These are phyloP conservation scores for Neelides folsomi DNA, from an alignment of 2,888 invertebrate species.

Conservation along the genomic window DNA sequence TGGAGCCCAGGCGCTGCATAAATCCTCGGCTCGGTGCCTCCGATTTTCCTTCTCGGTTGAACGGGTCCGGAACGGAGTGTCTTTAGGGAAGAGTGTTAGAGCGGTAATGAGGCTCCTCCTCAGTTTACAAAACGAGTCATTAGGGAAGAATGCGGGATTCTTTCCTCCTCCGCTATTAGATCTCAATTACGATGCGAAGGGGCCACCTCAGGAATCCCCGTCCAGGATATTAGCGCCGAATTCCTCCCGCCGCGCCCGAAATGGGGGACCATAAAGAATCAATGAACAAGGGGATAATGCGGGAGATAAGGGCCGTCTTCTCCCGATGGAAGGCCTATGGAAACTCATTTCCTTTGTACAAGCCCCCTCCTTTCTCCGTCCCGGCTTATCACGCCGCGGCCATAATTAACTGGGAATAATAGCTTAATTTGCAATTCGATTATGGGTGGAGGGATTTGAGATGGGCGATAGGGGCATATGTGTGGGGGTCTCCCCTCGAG, in stretches of 20 bases:
- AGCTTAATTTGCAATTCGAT: slow-evolving; percentile 34
- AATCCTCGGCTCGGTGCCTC: slow-evolving; percentile 3
- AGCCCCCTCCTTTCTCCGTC: slow-evolving; percentile 3
- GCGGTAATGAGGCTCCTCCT: slow-evolving; percentile 4
- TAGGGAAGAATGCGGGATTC: slow-evolving; percentile 13
- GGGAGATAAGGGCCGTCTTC: neutral
- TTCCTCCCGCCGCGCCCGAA: neutral
- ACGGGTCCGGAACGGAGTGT: too few species aligned
- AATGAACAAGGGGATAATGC: slow-evolving; percentile 11
- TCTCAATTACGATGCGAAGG: neutral
- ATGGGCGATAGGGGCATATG: neutral
- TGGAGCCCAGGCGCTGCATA: slow-evolving; percentile 12
- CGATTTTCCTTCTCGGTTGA: neutral
- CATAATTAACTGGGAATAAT: slow-evolving; percentile 34
- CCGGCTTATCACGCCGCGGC: slow-evolving; percentile 27
- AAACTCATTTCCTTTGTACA: slow-evolving; percentile 20
- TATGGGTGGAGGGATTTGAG: slow-evolving; percentile 10
- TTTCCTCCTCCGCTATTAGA: slow-evolving; percentile 4
- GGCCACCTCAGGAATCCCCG: neutral
- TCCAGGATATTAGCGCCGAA: neutral
- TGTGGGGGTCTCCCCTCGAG: neutral
- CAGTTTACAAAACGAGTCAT: slow-evolving; percentile 18
- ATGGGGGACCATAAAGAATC: slow-evolving; percentile 11
- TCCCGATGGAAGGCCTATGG: neutral
- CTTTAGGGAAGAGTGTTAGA: too few species aligned